A percentile compares a stretch with the other conserved stretches of the same genome.
Evolutionary conservation across 2,797 vertebrate species (phyloP).

Genomic region (Enteromius unitaeniatus): DNA sequence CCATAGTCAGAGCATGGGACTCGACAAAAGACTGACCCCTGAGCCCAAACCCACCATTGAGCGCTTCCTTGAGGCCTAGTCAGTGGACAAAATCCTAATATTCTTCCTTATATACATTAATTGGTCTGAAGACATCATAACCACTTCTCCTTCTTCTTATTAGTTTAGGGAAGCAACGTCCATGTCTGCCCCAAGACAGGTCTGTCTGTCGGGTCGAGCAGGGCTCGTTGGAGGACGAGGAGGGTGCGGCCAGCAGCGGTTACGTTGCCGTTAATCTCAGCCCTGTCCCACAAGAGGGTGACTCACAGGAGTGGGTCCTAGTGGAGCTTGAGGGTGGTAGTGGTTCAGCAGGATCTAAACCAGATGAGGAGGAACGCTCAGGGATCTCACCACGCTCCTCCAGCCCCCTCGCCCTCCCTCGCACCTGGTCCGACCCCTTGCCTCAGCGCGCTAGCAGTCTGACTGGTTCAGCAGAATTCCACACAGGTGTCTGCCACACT

Average conservation of each 20-base stretch:
- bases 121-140: conserved; percentile 12
- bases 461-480: conserved; percentile 67
- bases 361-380: conserved; percentile 79
- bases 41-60: conserved; percentile 95
- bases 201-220: conserved; percentile 82
- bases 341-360: conserved; percentile 83
- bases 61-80: conserved; percentile 95
- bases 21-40: conserved; percentile 90
- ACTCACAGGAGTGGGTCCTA: conserved; percentile 97
- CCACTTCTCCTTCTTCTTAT: conserved; percentile 51
- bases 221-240: conserved; percentile 83
- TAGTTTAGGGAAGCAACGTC: conserved; percentile 78
- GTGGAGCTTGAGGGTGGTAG: conserved; percentile 90
- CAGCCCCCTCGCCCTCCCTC: conserved; percentile 74
- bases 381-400: conserved; percentile 75
- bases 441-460: conserved; percentile 77
- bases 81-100: conserved; percentile 62
- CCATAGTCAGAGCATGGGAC: conserved; percentile 94
- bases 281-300: conserved; percentile 89
- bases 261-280: conserved; percentile 93
- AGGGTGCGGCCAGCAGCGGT: conserved; percentile 87
- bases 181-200: conserved; percentile 76
- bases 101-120: neutral
- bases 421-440: conserved; percentile 72
- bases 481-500: conserved; percentile 80